Evolutionary conservation across 2,888 invertebrate species (phyloP), one percentile per base, ranked within the genome.

Genomic region (Cerastis leucographa): DNA sequence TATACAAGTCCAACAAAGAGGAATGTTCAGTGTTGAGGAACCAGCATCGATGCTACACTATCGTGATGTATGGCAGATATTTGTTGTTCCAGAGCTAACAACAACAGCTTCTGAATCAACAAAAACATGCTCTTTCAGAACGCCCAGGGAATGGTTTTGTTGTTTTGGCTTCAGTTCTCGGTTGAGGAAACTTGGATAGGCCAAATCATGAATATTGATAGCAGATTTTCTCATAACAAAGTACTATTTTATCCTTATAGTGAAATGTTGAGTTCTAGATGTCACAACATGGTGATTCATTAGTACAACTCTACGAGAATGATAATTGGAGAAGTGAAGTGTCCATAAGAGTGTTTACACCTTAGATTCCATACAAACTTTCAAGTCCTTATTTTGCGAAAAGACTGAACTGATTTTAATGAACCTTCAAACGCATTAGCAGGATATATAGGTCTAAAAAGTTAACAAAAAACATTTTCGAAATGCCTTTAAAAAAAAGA

Each of bases 41-140:
- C 22, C 22, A 74, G 40, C n/a, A 12, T 71, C 66, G 22, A 54
- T 14, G 70, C 51, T 67, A 78, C 40, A 67, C 62, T 51, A 49
- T 62, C 44, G 56, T 70, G 49, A 84, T 74, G 29, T 71, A 65
- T 74, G 59, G 42, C 64, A 61, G 62, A 64, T 84, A 74, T 84
- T 82, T 74, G 40, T 84, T 74, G 59, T 65, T 74, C 40, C 9
- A 14, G 11, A 51, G 65, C 64, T 62, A 74, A 78, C 59, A 64
- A 68, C 40, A 17, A 46, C 46, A 72, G 65, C 49, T 46, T 49
- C 72, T 25, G 42, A 51, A 59, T 72, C 49, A 77, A 59, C 49
- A 83, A 72, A 78, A 83, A 83, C 84, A 83, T 69, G 65, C 59
- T 71, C 70, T 67, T 61, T 83, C n/a, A 54, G 29, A 35, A 29